phyloP scores from a whole-genome alignment of 2,113 vertebrate species.

The Tiliqua scincoides region DNA sequence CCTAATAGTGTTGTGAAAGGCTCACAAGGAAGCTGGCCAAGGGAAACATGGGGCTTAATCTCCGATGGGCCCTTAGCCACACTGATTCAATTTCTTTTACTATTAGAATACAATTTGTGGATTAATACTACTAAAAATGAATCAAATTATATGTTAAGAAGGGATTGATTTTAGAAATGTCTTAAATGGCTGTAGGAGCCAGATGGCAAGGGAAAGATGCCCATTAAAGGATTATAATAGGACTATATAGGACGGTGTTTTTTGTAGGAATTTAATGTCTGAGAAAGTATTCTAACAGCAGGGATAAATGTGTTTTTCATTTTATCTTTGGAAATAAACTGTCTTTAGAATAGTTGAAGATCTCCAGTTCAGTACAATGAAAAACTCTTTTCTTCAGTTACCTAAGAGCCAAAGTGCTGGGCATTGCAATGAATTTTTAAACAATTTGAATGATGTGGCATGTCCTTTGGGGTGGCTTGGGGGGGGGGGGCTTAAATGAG shows the following conservation, averaged over 20 bases:
- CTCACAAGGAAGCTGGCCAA: constrained; percentile 9
- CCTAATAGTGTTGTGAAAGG: neutral
- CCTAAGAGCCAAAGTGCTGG: neutral
- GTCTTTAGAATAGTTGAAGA: constrained; percentile 30
- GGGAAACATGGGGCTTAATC: constrained; percentile 1
- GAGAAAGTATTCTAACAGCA: constrained; percentile 34
- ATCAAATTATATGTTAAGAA: constrained; percentile 44
- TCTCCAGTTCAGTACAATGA: constrained; percentile 19
- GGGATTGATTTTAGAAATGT: constrained; percentile 54
- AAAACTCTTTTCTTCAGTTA: neutral
- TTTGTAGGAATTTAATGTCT: constrained; percentile 44
- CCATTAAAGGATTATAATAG: constrained; percentile 36
- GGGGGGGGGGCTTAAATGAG: neutral
- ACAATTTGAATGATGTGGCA: neutral
- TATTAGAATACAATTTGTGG: constrained; percentile 51
- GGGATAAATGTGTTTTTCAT: constrained; percentile 32
- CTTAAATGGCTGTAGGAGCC: constrained; percentile 41
- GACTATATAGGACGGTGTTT: constrained; percentile 31
- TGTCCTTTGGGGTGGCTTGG: neutral
- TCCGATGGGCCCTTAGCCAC: constrained; percentile 10
- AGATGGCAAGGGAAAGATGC: constrained; percentile 33
- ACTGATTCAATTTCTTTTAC: constrained; percentile 33
- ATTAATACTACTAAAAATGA: constrained; percentile 47
- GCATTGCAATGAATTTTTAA: neutral
- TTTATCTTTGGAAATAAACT: constrained; percentile 43